Evolutionary conservation across 1,140 invertebrate genomes (phyloP).

Genomic region (Oryzaephilus surinamensis): DNA sequence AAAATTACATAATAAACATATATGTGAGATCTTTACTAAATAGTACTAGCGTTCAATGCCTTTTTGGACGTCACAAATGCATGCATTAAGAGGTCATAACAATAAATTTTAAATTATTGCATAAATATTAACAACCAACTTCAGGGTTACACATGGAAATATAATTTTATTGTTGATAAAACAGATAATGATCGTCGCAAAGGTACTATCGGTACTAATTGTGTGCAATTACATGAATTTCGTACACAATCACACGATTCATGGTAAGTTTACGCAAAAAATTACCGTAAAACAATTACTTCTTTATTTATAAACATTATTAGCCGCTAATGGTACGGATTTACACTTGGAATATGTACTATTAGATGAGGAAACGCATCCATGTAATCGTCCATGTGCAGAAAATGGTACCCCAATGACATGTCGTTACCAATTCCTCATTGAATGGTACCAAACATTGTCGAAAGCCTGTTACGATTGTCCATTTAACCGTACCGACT

Average conservation of each 20-base stretch:
- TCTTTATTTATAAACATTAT: not conserved
- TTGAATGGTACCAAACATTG: conserved; percentile 74
- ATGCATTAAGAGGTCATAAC: too few species aligned
- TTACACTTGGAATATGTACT: conserved; percentile 23
- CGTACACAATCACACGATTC: not conserved
- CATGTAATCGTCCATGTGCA: conserved; percentile 45
- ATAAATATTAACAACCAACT: too few species aligned
- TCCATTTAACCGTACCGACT: conserved; percentile 64
- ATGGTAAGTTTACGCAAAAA: not conserved
- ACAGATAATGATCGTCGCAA: too few species aligned
- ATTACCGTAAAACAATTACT: not conserved
- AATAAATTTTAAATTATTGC: too few species aligned
- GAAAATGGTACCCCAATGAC: conserved; percentile 45
- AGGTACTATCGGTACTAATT: too few species aligned
- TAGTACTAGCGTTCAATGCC: too few species aligned
- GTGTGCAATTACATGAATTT: conserved; percentile 1
- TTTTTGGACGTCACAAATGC: too few species aligned
- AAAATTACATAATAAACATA: too few species aligned
- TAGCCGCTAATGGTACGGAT: conserved; percentile 2
- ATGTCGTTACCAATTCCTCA: conserved; percentile 57
- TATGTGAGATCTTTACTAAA: too few species aligned
- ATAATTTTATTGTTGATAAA: too few species aligned
- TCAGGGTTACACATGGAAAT: too few species aligned
- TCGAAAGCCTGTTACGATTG: conserved; percentile 82
- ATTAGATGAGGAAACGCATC: conserved; percentile 26